Evolutionary conservation across 2,113 vertebrate genomes (phyloP).

Genomic region (Apodemus sylvaticus): DNA sequence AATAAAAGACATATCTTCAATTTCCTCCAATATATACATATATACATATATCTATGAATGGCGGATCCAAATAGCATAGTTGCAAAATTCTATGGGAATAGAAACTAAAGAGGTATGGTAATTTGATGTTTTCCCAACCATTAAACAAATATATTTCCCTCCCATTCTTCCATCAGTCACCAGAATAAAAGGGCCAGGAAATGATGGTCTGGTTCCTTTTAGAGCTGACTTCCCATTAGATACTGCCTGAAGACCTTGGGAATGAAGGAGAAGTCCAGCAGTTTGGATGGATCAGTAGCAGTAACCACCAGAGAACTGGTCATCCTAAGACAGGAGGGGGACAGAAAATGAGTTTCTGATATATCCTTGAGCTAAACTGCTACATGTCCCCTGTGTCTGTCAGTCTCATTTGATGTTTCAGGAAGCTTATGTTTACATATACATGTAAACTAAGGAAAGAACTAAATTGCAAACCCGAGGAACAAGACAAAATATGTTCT

Average conservation of each 20-base stretch:
- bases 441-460: not conserved
- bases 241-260: conserved; percentile 58
- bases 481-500: conserved; percentile 42
- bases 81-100: conserved; percentile 39
- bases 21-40: not conserved
- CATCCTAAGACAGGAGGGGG: conserved; percentile 58
- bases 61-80: not conserved
- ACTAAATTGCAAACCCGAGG: conserved; percentile 22
- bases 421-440: conserved; percentile 42
- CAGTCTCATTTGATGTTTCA: conserved; percentile 26
- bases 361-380: conserved; percentile 41
- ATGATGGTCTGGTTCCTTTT: conserved; percentile 60
- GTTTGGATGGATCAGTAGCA: conserved; percentile 64
- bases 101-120: conserved; percentile 5
- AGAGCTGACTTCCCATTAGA: conserved; percentile 58
- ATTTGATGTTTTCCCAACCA: conserved; percentile 41
- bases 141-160: not conserved
- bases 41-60: too few relatives aligned
- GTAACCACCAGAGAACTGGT: conserved; percentile 47
- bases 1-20: conserved; percentile 56
- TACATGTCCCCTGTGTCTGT: not conserved
- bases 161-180: conserved; percentile 57
- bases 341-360: conserved; percentile 58
- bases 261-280: conserved; percentile 58
- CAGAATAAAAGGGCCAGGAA: conserved; percentile 55